These are phyloP conservation scores for Urocynchramus pylzowi DNA, from an alignment of 2,113 vertebrate species.

Conservation along the genomic window DNA sequence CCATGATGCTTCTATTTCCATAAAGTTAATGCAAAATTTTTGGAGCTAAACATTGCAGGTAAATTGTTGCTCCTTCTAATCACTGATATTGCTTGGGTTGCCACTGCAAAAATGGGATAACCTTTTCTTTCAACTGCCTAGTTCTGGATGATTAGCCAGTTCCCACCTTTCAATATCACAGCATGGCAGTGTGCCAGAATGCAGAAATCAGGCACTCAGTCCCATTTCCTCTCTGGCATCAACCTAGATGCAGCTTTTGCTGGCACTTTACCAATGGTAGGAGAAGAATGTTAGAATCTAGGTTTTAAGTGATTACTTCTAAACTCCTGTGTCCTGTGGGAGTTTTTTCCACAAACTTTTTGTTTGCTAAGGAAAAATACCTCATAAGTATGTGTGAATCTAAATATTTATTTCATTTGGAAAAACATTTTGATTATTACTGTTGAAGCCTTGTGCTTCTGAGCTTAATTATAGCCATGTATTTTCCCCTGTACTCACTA, in stretches of 20 bases:
- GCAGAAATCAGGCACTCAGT: not conserved
- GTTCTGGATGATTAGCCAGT: not conserved
- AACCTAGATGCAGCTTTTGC: not conserved
- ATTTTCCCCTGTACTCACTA: not conserved
- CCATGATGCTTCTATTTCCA: not conserved
- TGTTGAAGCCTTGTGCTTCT: not conserved
- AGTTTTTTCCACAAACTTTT: not conserved
- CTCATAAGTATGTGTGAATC: not conserved
- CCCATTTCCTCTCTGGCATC: not conserved
- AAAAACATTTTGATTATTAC: not conserved
- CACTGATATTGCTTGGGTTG: not conserved
- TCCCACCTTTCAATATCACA: not conserved
- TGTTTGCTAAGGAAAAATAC: not conserved
- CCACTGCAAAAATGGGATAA: not conserved
- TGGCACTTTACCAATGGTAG: not conserved
- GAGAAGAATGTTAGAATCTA: not conserved
- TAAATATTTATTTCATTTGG: not conserved
- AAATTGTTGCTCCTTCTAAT: not conserved
- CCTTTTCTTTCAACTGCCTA: not conserved
- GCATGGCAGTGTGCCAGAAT: not conserved
- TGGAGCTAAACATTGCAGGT: not conserved
- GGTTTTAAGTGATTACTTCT: not conserved
- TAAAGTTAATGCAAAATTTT: not conserved
- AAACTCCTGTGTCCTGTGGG: not conserved
- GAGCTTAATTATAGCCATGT: not conserved